Conservation (phyloP, 2,888 invertebrate species). For the Eubasilissa splendida region DNA sequence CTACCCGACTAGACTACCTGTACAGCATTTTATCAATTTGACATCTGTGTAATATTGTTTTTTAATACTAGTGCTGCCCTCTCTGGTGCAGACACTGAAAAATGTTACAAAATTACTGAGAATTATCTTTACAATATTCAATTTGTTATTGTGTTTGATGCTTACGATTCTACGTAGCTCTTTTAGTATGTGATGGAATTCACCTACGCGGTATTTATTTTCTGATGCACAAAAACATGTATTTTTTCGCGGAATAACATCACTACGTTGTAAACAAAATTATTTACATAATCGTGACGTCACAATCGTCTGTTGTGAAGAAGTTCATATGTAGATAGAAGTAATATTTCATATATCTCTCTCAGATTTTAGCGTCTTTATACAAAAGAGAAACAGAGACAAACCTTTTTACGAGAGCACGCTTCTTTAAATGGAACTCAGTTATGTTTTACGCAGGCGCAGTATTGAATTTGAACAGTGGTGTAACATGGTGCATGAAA, state of each 20-base stretch:
- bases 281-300: conserved; percentile 24
- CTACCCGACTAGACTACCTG: no score
- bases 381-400: neutral
- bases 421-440: conserved; percentile 1
- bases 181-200: no score
- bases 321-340: neutral
- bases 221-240: no score
- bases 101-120: no score
- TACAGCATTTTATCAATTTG: no score
- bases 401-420: neutral
- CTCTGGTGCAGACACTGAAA: no score
- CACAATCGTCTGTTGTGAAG: neutral
- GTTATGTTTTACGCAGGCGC: conserved; percentile 69
- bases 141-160: no score
- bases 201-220: no score
- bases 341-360: neutral
- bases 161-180: no score
- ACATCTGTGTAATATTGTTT: no score
- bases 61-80: no score
- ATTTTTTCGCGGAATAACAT: neutral
- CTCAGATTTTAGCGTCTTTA: neutral
- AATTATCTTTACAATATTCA: no score
- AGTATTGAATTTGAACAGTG: conserved; percentile 64
- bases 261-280: neutral
- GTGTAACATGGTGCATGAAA: conserved; percentile 36